phyloP scores from a whole-genome alignment of 2,797 vertebrate genomes.

The Smutsia gigantea region DNA sequence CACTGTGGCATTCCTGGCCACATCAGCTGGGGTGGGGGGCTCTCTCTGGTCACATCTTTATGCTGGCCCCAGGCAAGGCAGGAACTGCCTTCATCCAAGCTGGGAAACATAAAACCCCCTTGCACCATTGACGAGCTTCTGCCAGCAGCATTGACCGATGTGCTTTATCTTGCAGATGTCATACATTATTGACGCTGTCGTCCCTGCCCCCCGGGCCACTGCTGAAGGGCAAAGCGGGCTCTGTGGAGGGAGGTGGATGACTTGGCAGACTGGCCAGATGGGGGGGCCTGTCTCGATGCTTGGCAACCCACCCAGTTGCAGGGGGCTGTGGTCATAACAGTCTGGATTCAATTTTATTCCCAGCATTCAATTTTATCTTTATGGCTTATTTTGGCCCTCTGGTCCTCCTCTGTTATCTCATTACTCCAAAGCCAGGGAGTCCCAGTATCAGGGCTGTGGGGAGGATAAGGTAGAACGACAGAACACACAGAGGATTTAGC shows the following conservation, averaged over 20 bases:
- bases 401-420: neutral
- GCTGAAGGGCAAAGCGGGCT: neutral
- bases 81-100: neutral
- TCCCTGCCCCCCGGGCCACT: neutral
- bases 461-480: neutral
- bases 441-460: neutral
- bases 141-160: neutral
- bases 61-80: constrained; percentile 17
- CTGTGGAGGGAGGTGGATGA: neutral
- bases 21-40: neutral
- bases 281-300: neutral
- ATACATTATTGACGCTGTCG: neutral
- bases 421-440: neutral
- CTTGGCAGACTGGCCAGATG: neutral
- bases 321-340: neutral
- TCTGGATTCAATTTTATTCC: neutral
- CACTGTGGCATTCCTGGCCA: neutral
- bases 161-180: constrained; percentile 11
- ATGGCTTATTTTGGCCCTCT: too few relatives aligned
- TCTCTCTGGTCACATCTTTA: constrained; percentile 6
- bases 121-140: neutral
- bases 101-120: constrained; percentile 32
- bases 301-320: fast-evolving
- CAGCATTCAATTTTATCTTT: neutral
- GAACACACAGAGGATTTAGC: neutral